Evolutionary conservation across 2,888 invertebrate species (phyloP), one percentile per base, ranked within the genome.

Genomic region (Hirtodrosophila duncani): DNA sequence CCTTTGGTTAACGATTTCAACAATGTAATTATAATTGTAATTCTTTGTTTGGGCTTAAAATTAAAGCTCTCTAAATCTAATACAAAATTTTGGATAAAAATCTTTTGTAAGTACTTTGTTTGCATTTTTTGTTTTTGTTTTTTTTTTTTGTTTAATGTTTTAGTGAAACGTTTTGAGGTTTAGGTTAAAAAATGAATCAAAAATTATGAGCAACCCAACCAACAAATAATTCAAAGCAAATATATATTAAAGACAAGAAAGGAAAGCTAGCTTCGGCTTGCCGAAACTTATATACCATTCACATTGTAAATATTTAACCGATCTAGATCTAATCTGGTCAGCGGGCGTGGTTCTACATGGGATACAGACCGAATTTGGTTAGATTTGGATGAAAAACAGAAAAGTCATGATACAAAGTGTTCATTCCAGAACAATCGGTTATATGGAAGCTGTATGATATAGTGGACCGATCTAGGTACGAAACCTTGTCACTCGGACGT

Each of bases 111-210:
- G 27, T 30, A 13, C 21, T 6, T 10, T 36, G 8, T 43, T 33
- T 52, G 13, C 3, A 11, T 11, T 39, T 23, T n/a, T 18, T 9
- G 29, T 44, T 24, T 23, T 20, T 11, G 5, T 42, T 11, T 13
- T 27, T 8, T 30, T n/a, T 10, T 20, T 33, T 8, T 27, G 3
- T 43, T 39, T 33, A 20, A 36, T 24, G 6, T 11, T 31, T 61
- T 57, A 55, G 21, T 67, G 58, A 52, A 63, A 69, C 55, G 46
- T 49, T 52, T 42, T 20, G 45, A 43, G 38, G 48, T 38, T 38
- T 58, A 57, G n/a, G n/a, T n/a, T 68, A 60, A 63, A 34, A 60
- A 65, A 65, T 63, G 51, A 68, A 52, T 51, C n/a, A n/a, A 26
- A 31, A 51, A 26, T 16, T 17, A 24, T 43, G 31, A 55, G 26